These are phyloP conservation scores for Chesias legatella DNA, from an alignment of 2,888 invertebrate species.

Conservation along the genomic window DNA sequence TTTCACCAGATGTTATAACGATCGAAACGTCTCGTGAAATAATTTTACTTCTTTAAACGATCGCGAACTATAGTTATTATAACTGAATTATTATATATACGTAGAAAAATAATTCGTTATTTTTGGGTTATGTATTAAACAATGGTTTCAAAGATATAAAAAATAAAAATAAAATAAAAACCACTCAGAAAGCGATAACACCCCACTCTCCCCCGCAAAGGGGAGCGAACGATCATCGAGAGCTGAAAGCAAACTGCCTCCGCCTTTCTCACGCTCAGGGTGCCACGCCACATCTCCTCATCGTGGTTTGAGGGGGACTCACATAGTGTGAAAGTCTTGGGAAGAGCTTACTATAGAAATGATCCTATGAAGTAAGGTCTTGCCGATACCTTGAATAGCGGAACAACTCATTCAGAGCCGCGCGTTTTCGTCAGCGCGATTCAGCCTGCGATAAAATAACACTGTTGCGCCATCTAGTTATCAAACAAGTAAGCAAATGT, in stretches of 20 bases:
- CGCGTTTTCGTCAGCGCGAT: neutral
- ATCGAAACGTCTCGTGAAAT: too few species aligned
- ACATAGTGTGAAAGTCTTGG: constrained; percentile 26
- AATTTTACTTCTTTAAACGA: too few species aligned
- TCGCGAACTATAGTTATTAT: too few species aligned
- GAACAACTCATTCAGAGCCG: neutral
- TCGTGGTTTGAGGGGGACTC: constrained; percentile 24
- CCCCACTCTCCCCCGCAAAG: constrained; percentile 21
- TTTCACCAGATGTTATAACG: too few species aligned
- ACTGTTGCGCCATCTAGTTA: neutral
- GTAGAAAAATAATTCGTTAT: too few species aligned
- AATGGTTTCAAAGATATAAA: neutral
- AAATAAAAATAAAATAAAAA: neutral
- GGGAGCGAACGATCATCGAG: constrained; percentile 33
- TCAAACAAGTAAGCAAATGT: neutral
- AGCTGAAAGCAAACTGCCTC: constrained; percentile 19
- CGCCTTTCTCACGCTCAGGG: constrained; percentile 27
- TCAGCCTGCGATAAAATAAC: neutral
- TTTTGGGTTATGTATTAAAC: too few species aligned
- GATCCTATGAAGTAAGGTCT: constrained; percentile 19
- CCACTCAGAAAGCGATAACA: constrained; percentile 32
- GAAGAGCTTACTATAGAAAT: constrained; percentile 34
- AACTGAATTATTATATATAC: too few species aligned
- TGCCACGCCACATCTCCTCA: constrained; percentile 33
- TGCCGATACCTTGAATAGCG: neutral